Conservation (phyloP, 1,140 invertebrate species). For the Vanessa atalanta region DNA sequence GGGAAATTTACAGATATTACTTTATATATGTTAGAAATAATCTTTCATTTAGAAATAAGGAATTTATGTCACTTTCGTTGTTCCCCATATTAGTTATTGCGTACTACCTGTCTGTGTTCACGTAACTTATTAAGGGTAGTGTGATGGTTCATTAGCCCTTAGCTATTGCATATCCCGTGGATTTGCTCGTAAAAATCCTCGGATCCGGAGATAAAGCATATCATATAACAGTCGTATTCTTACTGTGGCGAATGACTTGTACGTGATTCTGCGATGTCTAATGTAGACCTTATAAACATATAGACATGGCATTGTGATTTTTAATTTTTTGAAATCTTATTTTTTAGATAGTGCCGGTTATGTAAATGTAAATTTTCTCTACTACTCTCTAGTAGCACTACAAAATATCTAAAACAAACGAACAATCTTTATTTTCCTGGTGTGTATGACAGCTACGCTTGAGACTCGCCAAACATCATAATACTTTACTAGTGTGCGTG, state of each 20-base stretch:
- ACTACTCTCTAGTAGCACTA: too few species aligned
- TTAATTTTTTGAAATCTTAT: neutral
- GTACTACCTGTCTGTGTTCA: constrained; percentile 14
- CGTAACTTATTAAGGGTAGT: constrained; percentile 46
- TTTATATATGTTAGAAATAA: too few species aligned
- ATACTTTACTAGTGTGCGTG: too few species aligned
- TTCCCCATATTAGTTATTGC: constrained; percentile 8
- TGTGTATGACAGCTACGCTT: too few species aligned
- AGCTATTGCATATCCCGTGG: constrained; percentile 47
- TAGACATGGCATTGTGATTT: constrained; percentile 11
- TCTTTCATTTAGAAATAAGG: neutral
- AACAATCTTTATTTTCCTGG: too few species aligned
- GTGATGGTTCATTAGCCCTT: constrained; percentile 50
- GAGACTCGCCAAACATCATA: too few species aligned
- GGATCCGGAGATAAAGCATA: constrained; percentile 60
- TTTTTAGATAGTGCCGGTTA: neutral
- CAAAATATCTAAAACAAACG: too few species aligned
- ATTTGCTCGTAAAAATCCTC: constrained; percentile 71
- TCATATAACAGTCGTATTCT: constrained; percentile 56
- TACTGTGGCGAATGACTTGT: constrained; percentile 55
- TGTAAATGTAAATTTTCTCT: too few species aligned
- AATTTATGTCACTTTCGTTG: neutral
- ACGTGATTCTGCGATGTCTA: constrained; percentile 58
- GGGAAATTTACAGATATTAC: too few species aligned
- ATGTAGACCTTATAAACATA: neutral